phyloP scores from a whole-genome alignment of 2,113 vertebrate genomes.

The Speoplatyrhinus poulsoni region DNA sequence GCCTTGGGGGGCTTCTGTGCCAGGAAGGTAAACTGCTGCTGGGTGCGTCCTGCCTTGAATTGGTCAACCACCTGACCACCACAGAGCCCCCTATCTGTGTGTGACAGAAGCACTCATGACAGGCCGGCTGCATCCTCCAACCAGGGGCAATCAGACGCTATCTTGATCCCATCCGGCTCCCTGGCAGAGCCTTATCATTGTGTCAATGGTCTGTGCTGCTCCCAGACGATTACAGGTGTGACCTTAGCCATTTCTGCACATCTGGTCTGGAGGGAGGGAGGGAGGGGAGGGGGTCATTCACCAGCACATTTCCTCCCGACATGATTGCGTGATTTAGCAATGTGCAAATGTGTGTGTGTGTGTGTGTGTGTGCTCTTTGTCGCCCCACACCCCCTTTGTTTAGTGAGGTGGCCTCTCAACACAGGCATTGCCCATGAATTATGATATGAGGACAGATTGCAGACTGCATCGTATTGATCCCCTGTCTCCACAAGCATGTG shows the following conservation, averaged over 20 bases:
- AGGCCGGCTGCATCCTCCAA: conserved; percentile 57
- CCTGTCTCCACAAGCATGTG: conserved; percentile 28
- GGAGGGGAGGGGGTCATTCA: conserved; percentile 32
- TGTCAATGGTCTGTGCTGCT: conserved; percentile 67
- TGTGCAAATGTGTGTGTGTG: conserved; percentile 50
- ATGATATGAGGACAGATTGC: conserved; percentile 41
- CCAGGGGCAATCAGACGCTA: conserved; percentile 57
- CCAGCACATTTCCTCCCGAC: conserved; percentile 32
- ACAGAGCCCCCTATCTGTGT: conserved; percentile 46
- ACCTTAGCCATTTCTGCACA: conserved; percentile 55
- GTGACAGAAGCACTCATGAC: conserved; percentile 52
- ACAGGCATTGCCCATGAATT: conserved; percentile 19
- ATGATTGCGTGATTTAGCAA: conserved; percentile 69
- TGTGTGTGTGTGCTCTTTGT: neutral
- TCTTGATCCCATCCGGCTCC: conserved; percentile 29
- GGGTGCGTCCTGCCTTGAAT: conserved; percentile 23
- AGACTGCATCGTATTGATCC: conserved; percentile 33
- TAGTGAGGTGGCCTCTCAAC: conserved; percentile 21
- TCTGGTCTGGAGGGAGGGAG: conserved; percentile 10
- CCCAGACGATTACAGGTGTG: conserved; percentile 70
- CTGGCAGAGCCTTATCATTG: conserved; percentile 54
- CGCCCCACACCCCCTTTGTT: too few relatives aligned
- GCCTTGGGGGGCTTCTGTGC: conserved; percentile 14
- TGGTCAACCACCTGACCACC: conserved; percentile 26
- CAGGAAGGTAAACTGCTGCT: conserved; percentile 7